Conservation (phyloP, 2,113 vertebrate genomes). For the Tachysurus vachellii region DNA sequence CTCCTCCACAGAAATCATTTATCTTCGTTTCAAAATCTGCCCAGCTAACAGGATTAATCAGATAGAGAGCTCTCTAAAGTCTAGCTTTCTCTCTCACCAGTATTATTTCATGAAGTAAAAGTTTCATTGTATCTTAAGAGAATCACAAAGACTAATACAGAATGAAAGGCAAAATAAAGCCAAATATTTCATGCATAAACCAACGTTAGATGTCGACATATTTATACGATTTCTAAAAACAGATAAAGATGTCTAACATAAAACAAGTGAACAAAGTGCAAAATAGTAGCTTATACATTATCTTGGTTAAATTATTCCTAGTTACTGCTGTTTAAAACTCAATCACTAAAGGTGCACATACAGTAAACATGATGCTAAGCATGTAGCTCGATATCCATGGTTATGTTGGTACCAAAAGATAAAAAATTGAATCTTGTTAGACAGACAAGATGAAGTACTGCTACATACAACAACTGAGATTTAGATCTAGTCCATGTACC, state of each 20-base stretch:
- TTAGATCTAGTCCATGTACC: background rate
- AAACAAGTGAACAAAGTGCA: conserved; percentile 6
- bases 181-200: conserved; percentile 11
- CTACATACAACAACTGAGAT: background rate
- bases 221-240: background rate
- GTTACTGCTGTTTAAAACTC: background rate
- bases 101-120: background rate
- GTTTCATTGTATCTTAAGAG: conserved; percentile 1
- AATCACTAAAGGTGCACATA: background rate
- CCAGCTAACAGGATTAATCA: conserved; percentile 35
- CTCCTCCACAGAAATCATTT: conserved; percentile 25
- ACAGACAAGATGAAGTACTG: background rate
- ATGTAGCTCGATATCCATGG: background rate
- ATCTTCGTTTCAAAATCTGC: conserved; percentile 36
- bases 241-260: background rate
- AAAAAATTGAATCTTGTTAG: background rate
- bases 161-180: background rate
- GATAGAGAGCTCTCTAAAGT: conserved; percentile 7
- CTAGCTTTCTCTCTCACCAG: background rate
- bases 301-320: background rate
- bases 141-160: background rate
- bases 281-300: background rate
- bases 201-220: background rate
- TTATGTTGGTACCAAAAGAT: background rate
- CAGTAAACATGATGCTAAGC: background rate